Percentiles rank a stretch among this genome's conserved stretches.
Conservation (phyloP, 1,140 invertebrate genomes). For the Orius insidiosus region DNA sequence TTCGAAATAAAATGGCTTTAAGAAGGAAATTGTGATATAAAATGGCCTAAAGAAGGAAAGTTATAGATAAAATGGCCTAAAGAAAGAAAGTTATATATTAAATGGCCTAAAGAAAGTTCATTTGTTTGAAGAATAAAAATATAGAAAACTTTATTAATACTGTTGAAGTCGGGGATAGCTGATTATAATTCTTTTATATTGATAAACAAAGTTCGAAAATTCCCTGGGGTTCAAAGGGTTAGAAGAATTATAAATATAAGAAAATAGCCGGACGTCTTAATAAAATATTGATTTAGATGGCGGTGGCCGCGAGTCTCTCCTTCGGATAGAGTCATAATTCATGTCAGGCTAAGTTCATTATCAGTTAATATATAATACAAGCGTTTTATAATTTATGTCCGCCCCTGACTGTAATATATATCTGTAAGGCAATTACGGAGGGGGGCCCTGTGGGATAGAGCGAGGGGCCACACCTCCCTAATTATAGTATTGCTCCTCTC, state of each 20-base stretch:
- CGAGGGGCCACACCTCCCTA: conserved; percentile 5
- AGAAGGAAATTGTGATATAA: too few relatives aligned
- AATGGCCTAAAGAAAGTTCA: too few relatives aligned
- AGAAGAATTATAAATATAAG: conserved; percentile 2
- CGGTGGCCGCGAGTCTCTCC: conserved; percentile 2
- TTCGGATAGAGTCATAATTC: conserved; percentile 9
- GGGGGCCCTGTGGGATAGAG: background rate
- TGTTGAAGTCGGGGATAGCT: too few relatives aligned
- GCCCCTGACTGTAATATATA: conserved; percentile 11
- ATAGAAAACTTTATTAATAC: too few relatives aligned
- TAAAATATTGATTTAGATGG: conserved; percentile 12
- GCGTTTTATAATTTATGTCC: conserved; percentile 11
- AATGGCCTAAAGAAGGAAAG: too few relatives aligned
- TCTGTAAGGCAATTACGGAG: conserved; percentile 10
- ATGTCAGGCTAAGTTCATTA: conserved; percentile 9
- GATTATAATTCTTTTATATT: too few relatives aligned
- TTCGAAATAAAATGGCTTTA: too few relatives aligned
- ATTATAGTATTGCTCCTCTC: conserved; percentile 6
- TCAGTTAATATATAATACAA: conserved; percentile 11
- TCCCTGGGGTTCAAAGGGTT: too few relatives aligned
- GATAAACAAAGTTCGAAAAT: too few relatives aligned
- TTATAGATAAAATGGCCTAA: too few relatives aligned
- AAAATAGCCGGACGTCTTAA: conserved; percentile 11
- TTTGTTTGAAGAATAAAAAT: too few relatives aligned
- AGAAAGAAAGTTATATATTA: too few relatives aligned